Evolutionary conservation across 2,888 invertebrate species (phyloP).

Genomic region (Phortica okadai): DNA sequence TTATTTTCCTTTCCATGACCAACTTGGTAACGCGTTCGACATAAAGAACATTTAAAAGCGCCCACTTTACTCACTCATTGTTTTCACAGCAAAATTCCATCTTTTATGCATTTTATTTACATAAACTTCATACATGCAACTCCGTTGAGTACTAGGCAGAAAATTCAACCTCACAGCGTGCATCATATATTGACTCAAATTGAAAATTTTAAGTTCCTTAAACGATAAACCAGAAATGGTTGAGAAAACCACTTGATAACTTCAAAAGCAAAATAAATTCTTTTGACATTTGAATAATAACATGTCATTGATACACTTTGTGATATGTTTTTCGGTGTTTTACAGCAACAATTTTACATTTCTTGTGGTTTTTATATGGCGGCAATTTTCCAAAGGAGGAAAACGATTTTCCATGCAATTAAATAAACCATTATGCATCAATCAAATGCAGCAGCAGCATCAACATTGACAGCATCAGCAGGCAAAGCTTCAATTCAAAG

Average conservation of each 20-base stretch:
- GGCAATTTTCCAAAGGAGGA: neutral
- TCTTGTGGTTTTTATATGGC: neutral
- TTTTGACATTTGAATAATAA: constrained; percentile 28
- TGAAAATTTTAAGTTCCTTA: neutral
- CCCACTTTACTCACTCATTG: too few species aligned
- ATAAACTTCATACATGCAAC: too few species aligned
- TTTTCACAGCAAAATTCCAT: too few species aligned
- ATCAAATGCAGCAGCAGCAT: constrained; percentile 24
- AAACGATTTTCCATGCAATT: constrained; percentile 45
- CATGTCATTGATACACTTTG: constrained; percentile 25
- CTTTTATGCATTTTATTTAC: too few species aligned
- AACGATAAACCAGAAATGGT: neutral
- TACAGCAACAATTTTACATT: neutral
- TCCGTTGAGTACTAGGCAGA: too few species aligned
- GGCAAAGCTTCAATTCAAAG: neutral
- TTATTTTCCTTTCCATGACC: too few species aligned
- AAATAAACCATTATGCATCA: constrained; percentile 37
- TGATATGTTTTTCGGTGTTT: neutral
- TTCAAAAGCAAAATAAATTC: constrained; percentile 8
- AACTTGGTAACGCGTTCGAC: too few species aligned
- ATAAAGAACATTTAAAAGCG: too few species aligned
- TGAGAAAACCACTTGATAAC: neutral
- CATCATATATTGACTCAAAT: too few species aligned
- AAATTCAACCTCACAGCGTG: too few species aligned
- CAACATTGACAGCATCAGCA: neutral